A percentile compares a stretch with the other conserved stretches of the same genome.
Conservation (phyloP, 2,888 invertebrate species). For the Parascotia fuliginaria region DNA sequence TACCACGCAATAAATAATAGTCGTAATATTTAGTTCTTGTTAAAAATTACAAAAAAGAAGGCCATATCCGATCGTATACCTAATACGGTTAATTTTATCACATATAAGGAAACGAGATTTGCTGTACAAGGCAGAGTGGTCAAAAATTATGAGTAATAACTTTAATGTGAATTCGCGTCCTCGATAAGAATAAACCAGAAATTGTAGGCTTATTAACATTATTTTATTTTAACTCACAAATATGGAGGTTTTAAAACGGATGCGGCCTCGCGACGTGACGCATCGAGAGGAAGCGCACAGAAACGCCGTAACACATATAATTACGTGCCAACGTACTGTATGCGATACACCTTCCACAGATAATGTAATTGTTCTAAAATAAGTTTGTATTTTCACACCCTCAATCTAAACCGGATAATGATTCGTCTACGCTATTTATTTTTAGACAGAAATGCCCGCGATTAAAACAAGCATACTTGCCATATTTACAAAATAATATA, state of each 20-base stretch:
- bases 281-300: conserved; percentile 41
- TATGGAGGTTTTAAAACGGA: conserved; percentile 49
- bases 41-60: conserved; percentile 5
- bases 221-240: conserved; percentile 45
- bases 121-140: conserved; percentile 2
- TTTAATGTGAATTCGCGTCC: conserved; percentile 28
- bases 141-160: conserved; percentile 12
- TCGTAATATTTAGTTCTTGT: not conserved
- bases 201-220: conserved; percentile 55
- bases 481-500: too few relatives aligned
- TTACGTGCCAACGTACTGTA: conserved; percentile 5
- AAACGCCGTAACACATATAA: conserved; percentile 2
- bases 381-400: too few relatives aligned
- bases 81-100: conserved; percentile 7
- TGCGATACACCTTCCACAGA: not conserved
- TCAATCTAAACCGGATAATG: too few relatives aligned
- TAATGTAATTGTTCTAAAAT: too few relatives aligned
- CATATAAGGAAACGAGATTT: conserved; percentile 19
- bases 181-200: conserved; percentile 50
- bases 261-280: conserved; percentile 43
- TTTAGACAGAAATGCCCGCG: too few relatives aligned
- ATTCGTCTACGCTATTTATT: too few relatives aligned
- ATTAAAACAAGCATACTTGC: too few relatives aligned
- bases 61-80: conserved; percentile 8
- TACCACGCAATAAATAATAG: too few relatives aligned